phyloP scores from a whole-genome alignment of 2,797 vertebrate genomes.

The Margarornis squamiger region DNA sequence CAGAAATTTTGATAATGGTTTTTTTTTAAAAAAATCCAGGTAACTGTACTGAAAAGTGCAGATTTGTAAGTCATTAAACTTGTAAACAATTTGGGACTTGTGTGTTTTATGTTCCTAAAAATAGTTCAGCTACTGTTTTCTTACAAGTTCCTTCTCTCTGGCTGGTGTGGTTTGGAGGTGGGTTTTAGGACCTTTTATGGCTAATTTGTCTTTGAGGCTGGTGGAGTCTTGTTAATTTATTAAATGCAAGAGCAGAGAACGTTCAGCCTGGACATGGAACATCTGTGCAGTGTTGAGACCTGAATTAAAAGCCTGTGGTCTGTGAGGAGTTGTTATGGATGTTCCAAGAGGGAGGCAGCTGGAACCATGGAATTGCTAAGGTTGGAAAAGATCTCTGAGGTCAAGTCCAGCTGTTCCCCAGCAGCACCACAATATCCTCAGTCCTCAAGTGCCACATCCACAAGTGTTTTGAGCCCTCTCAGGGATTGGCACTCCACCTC shows the following conservation, averaged over 20 bases:
- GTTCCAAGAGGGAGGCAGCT: neutral
- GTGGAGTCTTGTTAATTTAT: neutral
- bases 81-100: neutral
- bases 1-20: neutral
- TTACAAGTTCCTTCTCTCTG: rapidly evolving
- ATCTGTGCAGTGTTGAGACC: neutral
- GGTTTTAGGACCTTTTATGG: neutral
- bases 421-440: neutral
- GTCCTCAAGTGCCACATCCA: neutral
- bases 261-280: neutral
- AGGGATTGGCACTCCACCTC: neutral
- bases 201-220: neutral
- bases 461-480: no score
- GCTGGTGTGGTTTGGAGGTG: neutral
- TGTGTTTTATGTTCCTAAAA: neutral
- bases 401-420: neutral
- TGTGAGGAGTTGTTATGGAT: neutral
- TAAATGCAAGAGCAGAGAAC: neutral
- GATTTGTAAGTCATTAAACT: constrained; percentile 40
- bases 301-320: neutral
- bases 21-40: neutral
- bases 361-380: neutral
- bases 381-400: neutral
- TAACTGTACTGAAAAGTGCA: neutral
- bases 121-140: neutral